phyloP scores from a whole-genome alignment of 2,888 invertebrate species.

The Polyommatus iphigenia region DNA sequence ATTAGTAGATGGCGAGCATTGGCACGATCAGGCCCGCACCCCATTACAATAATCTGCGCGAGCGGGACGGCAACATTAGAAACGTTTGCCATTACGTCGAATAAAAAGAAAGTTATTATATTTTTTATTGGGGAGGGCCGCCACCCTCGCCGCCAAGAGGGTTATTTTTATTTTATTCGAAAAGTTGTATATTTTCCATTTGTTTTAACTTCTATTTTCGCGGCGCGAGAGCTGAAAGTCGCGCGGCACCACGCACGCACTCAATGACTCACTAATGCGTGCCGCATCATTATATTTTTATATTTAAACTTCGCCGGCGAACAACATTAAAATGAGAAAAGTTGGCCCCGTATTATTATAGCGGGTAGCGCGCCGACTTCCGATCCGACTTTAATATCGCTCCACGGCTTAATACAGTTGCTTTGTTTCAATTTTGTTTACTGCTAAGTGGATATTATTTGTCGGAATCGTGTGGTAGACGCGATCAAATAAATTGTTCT shows the following conservation, averaged over 20 bases:
- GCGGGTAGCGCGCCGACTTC: conserved; percentile 48
- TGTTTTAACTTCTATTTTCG: conserved; percentile 78
- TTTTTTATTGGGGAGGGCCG: conserved; percentile 78
- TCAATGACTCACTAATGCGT: conserved; percentile 79
- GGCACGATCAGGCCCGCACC: conserved; percentile 50
- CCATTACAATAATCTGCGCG: conserved; percentile 71
- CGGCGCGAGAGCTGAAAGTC: conserved; percentile 70
- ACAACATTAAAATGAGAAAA: conserved; percentile 78
- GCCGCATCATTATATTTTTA: conserved; percentile 77
- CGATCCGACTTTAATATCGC: conserved; percentile 53
- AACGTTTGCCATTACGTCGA: conserved; percentile 77
- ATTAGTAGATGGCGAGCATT: conserved; percentile 27
- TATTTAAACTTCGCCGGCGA: conserved; percentile 77
- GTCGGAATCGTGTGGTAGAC: conserved; percentile 36
- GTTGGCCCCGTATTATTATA: conserved; percentile 66
- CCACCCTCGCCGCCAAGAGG: conserved; percentile 77
- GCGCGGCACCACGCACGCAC: conserved; percentile 65
- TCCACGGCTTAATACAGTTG: conserved; percentile 51
- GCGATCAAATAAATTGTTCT: conserved; percentile 35
- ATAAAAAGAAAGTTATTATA: conserved; percentile 81
- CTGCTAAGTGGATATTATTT: conserved; percentile 46
- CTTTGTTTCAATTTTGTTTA: conserved; percentile 51
- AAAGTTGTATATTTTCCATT: conserved; percentile 79
- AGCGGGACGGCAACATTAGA: conserved; percentile 67
- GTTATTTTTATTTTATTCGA: conserved; percentile 80